Evolutionary conservation across 2,797 vertebrate species (phyloP), one percentile per base, ranked within the genome.

Genomic region (Rhyacichthys aspro): DNA sequence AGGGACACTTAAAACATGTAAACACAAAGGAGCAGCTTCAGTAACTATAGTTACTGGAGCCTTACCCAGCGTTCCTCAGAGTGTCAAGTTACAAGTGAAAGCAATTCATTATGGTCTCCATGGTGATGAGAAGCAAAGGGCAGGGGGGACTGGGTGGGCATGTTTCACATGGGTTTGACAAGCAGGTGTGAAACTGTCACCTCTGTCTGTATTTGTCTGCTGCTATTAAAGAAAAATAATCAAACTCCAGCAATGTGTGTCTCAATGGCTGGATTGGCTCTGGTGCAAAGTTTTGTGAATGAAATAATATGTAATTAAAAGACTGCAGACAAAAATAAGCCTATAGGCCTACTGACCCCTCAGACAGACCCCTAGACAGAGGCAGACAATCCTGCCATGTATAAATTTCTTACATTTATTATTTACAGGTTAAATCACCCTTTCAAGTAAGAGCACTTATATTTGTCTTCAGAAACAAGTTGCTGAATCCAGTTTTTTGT

Each of bases 41-140:
- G 11, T 3, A 7, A 47, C 50, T 1, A 3, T 12, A 64, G 81
- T 59, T 76, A 86, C 71, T 17, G 56, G 76, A 87, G 77, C 67
- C 23, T 11, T 10, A 39, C 15, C 48, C 63, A 45, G 73, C 65
- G 44, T 74, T 71, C 42, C 38, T 32, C 19, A 9, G 47, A 10
- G 76, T 55, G 50, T 90, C 79, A 0, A 59, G 77, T 90, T 89
- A 79, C 88, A 23, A 1, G 36, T 53, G 50, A 8, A 0, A 53
- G 60, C 67, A 67, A 58, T 64, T 32, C 12, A 36, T 65, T 19
- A 43, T 15, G 43, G 68, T 87, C 54, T 76, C 83, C 78, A 83
- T 81, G 74, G 86, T 61, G 64, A 88, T 45, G 5, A 52, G 19
- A 12, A 8, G 23, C 7, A 32, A 15, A 16, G 44, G 3, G 12